Evolutionary conservation across 2,113 vertebrate species (phyloP).

Genomic region (Oxyruncus cristatus): DNA sequence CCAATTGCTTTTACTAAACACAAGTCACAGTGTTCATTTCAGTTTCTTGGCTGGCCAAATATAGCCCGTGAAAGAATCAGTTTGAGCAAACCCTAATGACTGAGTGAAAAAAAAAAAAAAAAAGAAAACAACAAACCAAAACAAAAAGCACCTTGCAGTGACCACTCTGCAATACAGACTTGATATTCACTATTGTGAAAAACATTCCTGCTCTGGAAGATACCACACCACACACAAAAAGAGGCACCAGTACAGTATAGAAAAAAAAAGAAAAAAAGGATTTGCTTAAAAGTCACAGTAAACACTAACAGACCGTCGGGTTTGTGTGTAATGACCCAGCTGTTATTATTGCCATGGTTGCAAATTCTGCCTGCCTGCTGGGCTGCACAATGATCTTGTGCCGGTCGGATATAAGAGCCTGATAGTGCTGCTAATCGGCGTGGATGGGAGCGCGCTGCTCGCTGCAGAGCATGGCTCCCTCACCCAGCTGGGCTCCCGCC

Average conservation of each 20-base stretch:
- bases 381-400: neutral
- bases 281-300: constrained; percentile 1
- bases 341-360: neutral
- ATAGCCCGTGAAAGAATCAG: neutral
- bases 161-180: neutral
- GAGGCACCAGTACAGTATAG: neutral
- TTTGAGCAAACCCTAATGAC: neutral
- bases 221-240: neutral
- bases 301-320: neutral
- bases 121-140: too few species aligned
- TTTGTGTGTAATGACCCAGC: neutral
- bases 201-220: neutral
- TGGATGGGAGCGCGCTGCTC: neutral
- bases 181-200: neutral
- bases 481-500: neutral
- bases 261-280: neutral
- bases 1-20: neutral
- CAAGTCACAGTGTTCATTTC: neutral
- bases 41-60: neutral
- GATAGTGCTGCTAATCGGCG: fast-evolving
- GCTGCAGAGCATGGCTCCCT: fast-evolving
- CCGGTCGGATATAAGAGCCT: fast-evolving
- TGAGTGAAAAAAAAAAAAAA: neutral
- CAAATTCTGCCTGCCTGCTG: neutral
- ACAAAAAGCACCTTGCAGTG: neutral